Evolutionary conservation across 2,888 invertebrate genomes (phyloP).

Genomic region (Acrocera orbiculus): DNA sequence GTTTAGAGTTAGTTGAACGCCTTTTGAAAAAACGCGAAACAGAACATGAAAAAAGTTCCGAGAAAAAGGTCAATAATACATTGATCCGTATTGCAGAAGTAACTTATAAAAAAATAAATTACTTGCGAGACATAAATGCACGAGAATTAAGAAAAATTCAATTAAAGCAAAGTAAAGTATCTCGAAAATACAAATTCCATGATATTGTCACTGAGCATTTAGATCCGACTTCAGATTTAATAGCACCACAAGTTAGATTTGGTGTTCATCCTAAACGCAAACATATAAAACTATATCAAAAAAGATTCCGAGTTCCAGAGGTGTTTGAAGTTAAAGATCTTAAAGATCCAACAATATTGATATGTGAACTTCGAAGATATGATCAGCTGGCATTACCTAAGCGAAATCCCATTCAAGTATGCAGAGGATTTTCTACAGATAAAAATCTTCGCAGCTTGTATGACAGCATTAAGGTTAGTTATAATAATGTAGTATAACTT

Average conservation of each 20-base stretch:
- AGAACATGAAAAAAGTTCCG: too few relatives aligned
- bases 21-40: too few relatives aligned
- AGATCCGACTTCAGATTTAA: conserved; percentile 42
- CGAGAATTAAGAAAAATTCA: conserved; percentile 35
- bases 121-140: too few relatives aligned
- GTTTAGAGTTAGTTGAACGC: too few relatives aligned
- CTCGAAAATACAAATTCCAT: conserved; percentile 28
- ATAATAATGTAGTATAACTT: too few relatives aligned
- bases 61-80: too few relatives aligned
- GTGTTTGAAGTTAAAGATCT: conserved; percentile 21
- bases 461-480: conserved; percentile 20
- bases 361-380: conserved; percentile 22
- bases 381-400: conserved; percentile 25
- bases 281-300: conserved; percentile 29
- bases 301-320: conserved; percentile 23
- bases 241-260: conserved; percentile 44
- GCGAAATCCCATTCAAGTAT: conserved; percentile 19
- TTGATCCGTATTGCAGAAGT: too few relatives aligned
- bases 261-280: conserved; percentile 46
- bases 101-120: too few relatives aligned
- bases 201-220: conserved; percentile 34
- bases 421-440: conserved; percentile 25
- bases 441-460: conserved; percentile 23
- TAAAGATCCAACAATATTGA: conserved; percentile 14
- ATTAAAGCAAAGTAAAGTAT: conserved; percentile 25